phyloP scores from a whole-genome alignment of 1,140 invertebrate genomes.

The Micrasema minimum region DNA sequence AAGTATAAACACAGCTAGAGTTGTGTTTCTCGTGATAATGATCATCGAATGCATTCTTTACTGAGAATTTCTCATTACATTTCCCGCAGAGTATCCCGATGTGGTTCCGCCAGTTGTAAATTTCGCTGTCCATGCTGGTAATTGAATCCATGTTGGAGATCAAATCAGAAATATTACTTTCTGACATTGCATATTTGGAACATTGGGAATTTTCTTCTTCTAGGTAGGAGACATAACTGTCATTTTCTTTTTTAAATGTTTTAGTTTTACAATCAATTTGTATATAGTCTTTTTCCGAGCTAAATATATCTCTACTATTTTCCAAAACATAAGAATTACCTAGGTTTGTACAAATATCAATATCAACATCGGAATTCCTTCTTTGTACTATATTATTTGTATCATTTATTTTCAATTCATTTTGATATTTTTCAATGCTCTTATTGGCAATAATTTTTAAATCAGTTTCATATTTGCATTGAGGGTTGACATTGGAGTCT shows the following conservation, averaged over 20 bases:
- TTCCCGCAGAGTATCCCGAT: slow-evolving; percentile 27
- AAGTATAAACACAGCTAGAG: neutral
- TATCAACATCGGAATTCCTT: slow-evolving; percentile 20
- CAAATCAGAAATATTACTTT: slow-evolving; percentile 9
- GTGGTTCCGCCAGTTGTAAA: slow-evolving; percentile 1
- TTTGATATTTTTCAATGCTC: too few species aligned
- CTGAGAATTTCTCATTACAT: slow-evolving; percentile 16
- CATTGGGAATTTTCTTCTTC: neutral
- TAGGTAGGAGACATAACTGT: neutral
- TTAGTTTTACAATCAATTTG: too few species aligned
- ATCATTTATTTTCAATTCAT: too few species aligned
- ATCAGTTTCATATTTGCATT: too few species aligned
- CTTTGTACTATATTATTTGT: slow-evolving; percentile 26
- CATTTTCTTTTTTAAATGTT: slow-evolving; percentile 6
- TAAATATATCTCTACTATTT: slow-evolving; percentile 24
- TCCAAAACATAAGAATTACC: slow-evolving; percentile 11
- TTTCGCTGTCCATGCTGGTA: neutral
- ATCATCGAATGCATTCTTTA: slow-evolving; percentile 18
- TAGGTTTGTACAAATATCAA: slow-evolving; percentile 18
- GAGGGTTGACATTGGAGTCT: too few species aligned
- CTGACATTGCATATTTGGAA: slow-evolving; percentile 5
- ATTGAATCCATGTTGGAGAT: slow-evolving; percentile 1
- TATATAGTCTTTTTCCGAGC: slow-evolving; percentile 10
- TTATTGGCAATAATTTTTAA: too few species aligned
- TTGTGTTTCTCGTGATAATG: slow-evolving; percentile 22